phyloP scores from a whole-genome alignment of 2,113 vertebrate genomes.

The Microcebus jonahi region DNA sequence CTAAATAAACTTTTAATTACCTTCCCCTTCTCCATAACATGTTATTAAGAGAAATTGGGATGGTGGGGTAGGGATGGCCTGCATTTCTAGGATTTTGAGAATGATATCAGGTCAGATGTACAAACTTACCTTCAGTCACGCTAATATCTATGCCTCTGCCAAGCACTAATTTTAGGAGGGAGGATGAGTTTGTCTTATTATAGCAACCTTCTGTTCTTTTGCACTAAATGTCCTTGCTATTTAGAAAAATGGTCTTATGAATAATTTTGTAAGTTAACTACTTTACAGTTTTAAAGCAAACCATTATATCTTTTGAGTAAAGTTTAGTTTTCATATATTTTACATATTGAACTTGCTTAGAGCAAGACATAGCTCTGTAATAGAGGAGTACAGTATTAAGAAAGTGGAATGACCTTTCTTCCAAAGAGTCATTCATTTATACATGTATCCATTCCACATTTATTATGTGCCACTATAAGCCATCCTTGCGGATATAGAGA shows the following conservation, averaged over 20 bases:
- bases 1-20: background rate
- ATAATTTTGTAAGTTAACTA: background rate
- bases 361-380: background rate
- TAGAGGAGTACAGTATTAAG: background rate
- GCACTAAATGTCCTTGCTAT: background rate
- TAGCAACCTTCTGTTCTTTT: background rate
- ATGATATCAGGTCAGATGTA: background rate
- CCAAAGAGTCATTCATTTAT: background rate
- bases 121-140: background rate
- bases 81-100: background rate
- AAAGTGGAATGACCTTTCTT: background rate
- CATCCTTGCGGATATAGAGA: background rate
- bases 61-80: background rate
- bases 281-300: background rate
- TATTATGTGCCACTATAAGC: background rate
- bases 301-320: background rate
- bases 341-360: background rate
- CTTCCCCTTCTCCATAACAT: background rate
- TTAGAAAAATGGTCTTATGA: background rate
- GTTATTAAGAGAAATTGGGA: background rate
- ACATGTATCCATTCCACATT: background rate
- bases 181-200: background rate
- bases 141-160: background rate
- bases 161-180: background rate
- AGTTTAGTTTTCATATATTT: background rate